Conservation (phyloP, 2,797 vertebrate species). For the Hafferia zeledoni region DNA sequence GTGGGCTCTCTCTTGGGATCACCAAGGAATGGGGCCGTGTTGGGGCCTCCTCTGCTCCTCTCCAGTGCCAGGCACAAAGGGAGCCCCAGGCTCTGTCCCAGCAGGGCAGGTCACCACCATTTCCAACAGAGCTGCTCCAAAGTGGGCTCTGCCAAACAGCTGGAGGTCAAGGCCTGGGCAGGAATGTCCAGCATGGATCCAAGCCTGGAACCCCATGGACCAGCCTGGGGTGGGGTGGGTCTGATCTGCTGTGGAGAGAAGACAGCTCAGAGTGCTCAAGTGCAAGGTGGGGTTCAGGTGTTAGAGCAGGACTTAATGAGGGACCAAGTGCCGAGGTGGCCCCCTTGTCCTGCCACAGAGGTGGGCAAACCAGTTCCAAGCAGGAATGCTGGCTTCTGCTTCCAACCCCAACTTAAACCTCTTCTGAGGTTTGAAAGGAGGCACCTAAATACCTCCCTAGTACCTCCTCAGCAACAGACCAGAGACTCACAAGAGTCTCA, state of each 20-base stretch:
- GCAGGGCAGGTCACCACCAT: neutral
- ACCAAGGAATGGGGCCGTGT: neutral
- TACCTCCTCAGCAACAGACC: neutral
- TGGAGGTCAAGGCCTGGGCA: neutral
- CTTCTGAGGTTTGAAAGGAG: neutral
- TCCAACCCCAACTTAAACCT: constrained; percentile 4
- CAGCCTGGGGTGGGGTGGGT: neutral
- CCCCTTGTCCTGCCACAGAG: neutral
- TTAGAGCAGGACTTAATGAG: neutral
- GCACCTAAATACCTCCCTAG: neutral
- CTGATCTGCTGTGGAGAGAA: neutral
- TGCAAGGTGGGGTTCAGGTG: neutral
- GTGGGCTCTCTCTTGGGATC: neutral
- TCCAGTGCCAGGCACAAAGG: neutral
- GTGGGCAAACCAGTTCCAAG: constrained; percentile 44
- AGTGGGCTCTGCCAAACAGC: neutral
- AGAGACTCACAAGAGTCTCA: neutral
- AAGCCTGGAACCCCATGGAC: neutral
- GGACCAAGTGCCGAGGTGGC: neutral
- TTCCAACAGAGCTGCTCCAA: neutral
- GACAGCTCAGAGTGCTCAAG: neutral
- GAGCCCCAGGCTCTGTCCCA: neutral
- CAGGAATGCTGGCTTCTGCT: neutral
- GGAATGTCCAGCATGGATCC: neutral
- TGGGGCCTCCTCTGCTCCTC: neutral